These are phyloP conservation scores for Acestrorhynchus altus DNA, from an alignment of 2,797 vertebrate species.

Conservation along the genomic window DNA sequence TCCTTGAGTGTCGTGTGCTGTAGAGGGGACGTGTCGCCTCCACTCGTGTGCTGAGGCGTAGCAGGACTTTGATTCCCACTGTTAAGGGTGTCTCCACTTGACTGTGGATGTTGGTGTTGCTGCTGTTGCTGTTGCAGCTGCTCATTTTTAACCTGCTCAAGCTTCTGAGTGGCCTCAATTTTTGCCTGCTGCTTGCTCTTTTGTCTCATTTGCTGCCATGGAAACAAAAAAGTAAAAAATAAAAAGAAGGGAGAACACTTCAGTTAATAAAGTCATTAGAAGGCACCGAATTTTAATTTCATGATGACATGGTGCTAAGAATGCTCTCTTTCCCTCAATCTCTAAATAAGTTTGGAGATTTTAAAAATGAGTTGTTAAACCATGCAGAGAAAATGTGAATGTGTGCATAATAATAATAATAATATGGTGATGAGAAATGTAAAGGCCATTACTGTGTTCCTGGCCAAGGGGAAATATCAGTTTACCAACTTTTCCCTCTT, in stretches of 20 bases:
- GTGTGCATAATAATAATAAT: slow-evolving; percentile 43
- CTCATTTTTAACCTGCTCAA: slow-evolving; percentile 96
- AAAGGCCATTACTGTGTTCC: slow-evolving; percentile 53
- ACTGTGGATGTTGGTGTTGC: slow-evolving; percentile 73
- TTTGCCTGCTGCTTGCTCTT: slow-evolving; percentile 97
- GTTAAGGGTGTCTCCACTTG: slow-evolving; percentile 73
- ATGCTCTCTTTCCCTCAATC: slow-evolving; percentile 63
- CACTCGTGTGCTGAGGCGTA: slow-evolving; percentile 76
- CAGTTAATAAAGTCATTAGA: slow-evolving; percentile 38
- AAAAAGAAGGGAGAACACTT: slow-evolving; percentile 37
- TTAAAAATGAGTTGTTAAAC: slow-evolving; percentile 55
- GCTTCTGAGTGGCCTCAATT: slow-evolving; percentile 95
- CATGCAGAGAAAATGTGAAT: slow-evolving; percentile 60
- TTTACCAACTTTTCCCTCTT: slow-evolving; percentile 46
- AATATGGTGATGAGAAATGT: slow-evolving; percentile 52
- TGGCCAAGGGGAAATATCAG: slow-evolving; percentile 58
- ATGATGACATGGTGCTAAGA: slow-evolving; percentile 63
- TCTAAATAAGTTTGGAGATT: slow-evolving; percentile 44
- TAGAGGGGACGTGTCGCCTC: slow-evolving; percentile 81
- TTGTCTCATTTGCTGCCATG: slow-evolving; percentile 92
- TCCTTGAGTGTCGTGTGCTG: slow-evolving; percentile 82
- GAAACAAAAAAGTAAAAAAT: slow-evolving; percentile 30
- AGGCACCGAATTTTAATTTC: slow-evolving; percentile 52
- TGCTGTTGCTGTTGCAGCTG: slow-evolving; percentile 86
- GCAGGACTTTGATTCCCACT: slow-evolving; percentile 82